A percentile compares a stretch with the other conserved stretches of the same genome.
These are phyloP conservation scores for Promerops cafer DNA, from an alignment of 2,113 vertebrate species.

Conservation along the genomic window DNA sequence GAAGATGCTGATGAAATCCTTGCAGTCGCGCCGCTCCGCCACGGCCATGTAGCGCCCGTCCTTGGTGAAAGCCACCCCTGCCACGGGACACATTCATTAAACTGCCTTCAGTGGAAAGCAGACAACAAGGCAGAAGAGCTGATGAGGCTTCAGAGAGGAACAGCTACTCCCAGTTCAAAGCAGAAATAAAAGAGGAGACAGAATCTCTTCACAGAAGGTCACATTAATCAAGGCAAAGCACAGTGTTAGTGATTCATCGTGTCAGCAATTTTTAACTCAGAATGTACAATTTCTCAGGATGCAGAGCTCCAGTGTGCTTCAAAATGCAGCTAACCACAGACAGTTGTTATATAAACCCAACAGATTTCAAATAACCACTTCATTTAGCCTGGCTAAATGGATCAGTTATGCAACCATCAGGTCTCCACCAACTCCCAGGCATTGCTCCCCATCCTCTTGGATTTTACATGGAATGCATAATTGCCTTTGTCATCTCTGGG, in stretches of 20 bases:
- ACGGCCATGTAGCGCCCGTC: conserved; percentile 92
- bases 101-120: neutral
- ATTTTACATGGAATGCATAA: neutral
- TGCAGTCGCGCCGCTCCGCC: conserved; percentile 92
- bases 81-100: fast-evolving
- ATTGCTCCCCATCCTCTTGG: neutral
- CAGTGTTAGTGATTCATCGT: neutral
- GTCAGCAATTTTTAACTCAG: neutral
- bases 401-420: neutral
- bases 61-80: conserved; percentile 88
- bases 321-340: neutral
- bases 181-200: neutral
- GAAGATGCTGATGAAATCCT: conserved; percentile 91
- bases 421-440: neutral
- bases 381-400: neutral
- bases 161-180: neutral
- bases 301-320: neutral
- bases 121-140: neutral
- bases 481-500: neutral
- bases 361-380: neutral
- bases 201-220: neutral
- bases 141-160: fast-evolving
- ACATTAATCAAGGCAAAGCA: neutral
- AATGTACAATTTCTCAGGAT: neutral
- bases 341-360: neutral